Conservation (phyloP, 1,140 invertebrate genomes). For the Coelopa frigida region DNA sequence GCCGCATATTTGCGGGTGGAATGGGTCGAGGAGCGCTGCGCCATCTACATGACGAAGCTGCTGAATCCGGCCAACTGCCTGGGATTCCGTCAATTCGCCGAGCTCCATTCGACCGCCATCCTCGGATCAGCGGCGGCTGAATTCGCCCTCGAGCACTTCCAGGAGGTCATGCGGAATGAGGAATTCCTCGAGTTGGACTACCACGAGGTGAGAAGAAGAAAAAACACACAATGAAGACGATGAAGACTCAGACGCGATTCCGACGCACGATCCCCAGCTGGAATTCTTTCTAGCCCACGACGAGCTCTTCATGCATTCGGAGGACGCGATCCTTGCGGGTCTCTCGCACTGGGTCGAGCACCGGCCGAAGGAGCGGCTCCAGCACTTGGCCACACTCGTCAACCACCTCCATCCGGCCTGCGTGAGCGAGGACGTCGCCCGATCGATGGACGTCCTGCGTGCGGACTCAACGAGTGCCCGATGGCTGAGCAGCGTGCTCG, state of each 20-base stretch:
- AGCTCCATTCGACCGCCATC: background rate
- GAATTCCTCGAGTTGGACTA: constrained; percentile 15
- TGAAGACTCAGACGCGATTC: background rate
- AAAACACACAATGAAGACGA: background rate
- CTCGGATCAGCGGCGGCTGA: constrained; percentile 1
- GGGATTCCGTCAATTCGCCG: constrained; percentile 15
- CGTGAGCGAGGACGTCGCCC: constrained; percentile 8
- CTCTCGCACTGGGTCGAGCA: constrained; percentile 14
- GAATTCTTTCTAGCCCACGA: constrained; percentile 13
- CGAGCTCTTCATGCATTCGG: constrained; percentile 13
- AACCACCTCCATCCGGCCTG: constrained; percentile 14
- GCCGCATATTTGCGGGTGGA: constrained; percentile 15
- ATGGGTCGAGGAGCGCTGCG: constrained; percentile 12
- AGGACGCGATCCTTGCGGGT: constrained; percentile 11
- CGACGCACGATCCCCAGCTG: constrained; percentile 4
- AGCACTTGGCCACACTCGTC: constrained; percentile 6
- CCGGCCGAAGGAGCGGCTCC: constrained; percentile 7
- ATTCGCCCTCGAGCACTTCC: constrained; percentile 12
- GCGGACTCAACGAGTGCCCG: constrained; percentile 1
- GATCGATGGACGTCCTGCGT: constrained; percentile 8
- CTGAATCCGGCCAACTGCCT: constrained; percentile 17
- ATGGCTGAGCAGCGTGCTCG: constrained; percentile 11
- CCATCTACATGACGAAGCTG: constrained; percentile 10
- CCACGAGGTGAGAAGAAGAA: constrained; percentile 13
- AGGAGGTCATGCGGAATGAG: constrained; percentile 14